phyloP scores from a whole-genome alignment of 2,113 vertebrate genomes.

The Seriola aureovittata region DNA sequence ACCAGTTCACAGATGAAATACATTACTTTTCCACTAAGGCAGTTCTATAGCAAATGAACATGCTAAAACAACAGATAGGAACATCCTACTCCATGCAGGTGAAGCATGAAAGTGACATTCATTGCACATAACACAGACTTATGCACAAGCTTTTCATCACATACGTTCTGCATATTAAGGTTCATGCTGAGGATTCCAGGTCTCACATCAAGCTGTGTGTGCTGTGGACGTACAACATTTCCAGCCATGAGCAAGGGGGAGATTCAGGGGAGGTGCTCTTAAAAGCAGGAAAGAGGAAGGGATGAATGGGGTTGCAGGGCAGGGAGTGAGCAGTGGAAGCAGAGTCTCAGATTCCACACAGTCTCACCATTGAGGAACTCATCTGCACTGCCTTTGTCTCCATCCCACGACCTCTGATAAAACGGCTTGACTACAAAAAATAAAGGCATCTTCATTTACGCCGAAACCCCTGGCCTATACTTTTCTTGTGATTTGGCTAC shows the following conservation, averaged over 20 bases:
- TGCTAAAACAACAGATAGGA: slow-evolving; percentile 22
- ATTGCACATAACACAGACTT: slow-evolving; percentile 2
- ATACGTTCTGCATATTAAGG: not conserved
- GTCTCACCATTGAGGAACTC: slow-evolving; percentile 86
- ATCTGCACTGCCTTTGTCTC: slow-evolving; percentile 83
- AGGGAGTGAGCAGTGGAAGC: slow-evolving; percentile 41
- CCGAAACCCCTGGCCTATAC: slow-evolving; percentile 10
- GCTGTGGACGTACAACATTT: slow-evolving; percentile 37
- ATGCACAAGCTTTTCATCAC: slow-evolving; percentile 35
- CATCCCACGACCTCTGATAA: slow-evolving; percentile 82
- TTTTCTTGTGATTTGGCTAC: slow-evolving; percentile 29
- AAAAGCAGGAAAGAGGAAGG: slow-evolving; percentile 8
- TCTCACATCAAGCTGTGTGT: slow-evolving; percentile 41
- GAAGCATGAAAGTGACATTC: slow-evolving; percentile 29
- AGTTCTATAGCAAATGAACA: slow-evolving; percentile 15
- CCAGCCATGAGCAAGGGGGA: slow-evolving; percentile 52
- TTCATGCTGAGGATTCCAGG: slow-evolving; percentile 66
- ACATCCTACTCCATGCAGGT: slow-evolving; percentile 61
- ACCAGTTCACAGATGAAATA: slow-evolving; percentile 12
- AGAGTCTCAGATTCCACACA: slow-evolving; percentile 59
- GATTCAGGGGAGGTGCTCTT: slow-evolving; percentile 23
- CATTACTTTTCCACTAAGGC: slow-evolving; percentile 2
- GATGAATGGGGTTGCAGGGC: slow-evolving; percentile 31
- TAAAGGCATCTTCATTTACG: slow-evolving; percentile 75
- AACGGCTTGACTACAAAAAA: slow-evolving; percentile 86